Evolutionary conservation across 2,888 invertebrate species (phyloP), one percentile per base, ranked within the genome.

Genomic region (Eupithecia vulgata): DNA sequence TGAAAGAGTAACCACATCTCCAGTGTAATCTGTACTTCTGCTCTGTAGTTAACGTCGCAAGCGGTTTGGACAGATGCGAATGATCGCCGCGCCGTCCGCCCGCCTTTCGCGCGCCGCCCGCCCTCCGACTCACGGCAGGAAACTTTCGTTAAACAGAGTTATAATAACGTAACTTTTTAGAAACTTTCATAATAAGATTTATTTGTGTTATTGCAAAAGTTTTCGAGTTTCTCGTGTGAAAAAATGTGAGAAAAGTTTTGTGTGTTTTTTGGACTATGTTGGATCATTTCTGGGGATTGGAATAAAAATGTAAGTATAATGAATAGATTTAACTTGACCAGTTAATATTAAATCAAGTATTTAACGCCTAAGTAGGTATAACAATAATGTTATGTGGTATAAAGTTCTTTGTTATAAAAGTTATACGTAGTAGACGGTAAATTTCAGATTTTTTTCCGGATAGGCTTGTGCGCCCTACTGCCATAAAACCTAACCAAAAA

Each of bases 1-100:
- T 10, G 10, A 52, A 21, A 21, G 48, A 12, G 21, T 10, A 21
- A 52, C 12, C 21, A 21, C 10, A 3, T 21, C 21, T 52, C 52
- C 21, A 12, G 21, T 21, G 12, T 21, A 3, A 12, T 12, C 30
- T 30, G 30, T 30, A 30, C 30, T 30, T 30, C 30, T 21, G 52
- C 10, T 61, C 7, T 13, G 34, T 30, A 61, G 17, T 61, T 25
- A 30, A 15, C 0, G 17, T 34, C 34, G 61, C n/a, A 52, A 52
- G 21, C 17, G 61, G 2, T 34, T 34, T 34, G 61, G 34, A 34
- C 61, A 61, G 61, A 61, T 34, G 61, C 34, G 61, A 34, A 6
- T 61, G 15, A 3, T 34, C 61, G 34, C 61, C 34, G 61, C 34
- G 61, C 61, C 34, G 61, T 61, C 61, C 61, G 61, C 61, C 61